phyloP scores from a whole-genome alignment of 2,888 invertebrate species.

The Zaprionus bogoriensis region DNA sequence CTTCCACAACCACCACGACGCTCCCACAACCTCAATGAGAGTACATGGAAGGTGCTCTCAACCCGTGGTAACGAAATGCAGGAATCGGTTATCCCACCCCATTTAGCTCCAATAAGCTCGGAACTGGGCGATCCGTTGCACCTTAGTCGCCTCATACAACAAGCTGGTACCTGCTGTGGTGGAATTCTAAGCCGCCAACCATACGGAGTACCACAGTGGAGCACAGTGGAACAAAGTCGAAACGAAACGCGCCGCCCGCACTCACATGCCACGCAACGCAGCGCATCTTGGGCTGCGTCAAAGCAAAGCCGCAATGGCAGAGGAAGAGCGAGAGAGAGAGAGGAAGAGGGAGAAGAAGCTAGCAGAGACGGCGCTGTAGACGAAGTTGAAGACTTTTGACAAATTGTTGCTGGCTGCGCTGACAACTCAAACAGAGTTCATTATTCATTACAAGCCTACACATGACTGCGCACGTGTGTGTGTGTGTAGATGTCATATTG shows the following conservation, averaged over 20 bases:
- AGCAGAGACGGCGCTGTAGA: not conserved
- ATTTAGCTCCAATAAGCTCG: no score
- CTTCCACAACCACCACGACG: no score
- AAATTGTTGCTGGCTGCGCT: conserved; percentile 68
- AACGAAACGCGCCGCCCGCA: not conserved
- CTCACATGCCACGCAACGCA: not conserved
- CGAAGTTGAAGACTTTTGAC: conserved; percentile 59
- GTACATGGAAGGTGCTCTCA: no score
- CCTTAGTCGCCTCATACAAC: no score
- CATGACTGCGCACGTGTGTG: conserved; percentile 10
- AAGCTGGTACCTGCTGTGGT: no score
- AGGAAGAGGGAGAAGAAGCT: not conserved
- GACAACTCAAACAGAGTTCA: conserved; percentile 64
- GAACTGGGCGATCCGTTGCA: no score
- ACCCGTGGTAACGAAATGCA: no score
- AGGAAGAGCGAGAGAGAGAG: not conserved
- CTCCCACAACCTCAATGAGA: no score
- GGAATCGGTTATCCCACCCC: no score
- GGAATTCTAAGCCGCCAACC: no score
- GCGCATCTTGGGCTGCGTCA: conserved; percentile 9
- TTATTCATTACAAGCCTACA: conserved; percentile 62
- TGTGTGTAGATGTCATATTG: conserved; percentile 5
- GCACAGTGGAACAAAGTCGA: no score
- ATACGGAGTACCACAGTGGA: not conserved
- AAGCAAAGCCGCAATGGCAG: conserved; percentile 20